Percentiles rank a stretch among this genome's conserved stretches.
These are phyloP conservation scores for Gallinago undulata DNA, from an alignment of 2,113 vertebrate species.

Conservation along the genomic window DNA sequence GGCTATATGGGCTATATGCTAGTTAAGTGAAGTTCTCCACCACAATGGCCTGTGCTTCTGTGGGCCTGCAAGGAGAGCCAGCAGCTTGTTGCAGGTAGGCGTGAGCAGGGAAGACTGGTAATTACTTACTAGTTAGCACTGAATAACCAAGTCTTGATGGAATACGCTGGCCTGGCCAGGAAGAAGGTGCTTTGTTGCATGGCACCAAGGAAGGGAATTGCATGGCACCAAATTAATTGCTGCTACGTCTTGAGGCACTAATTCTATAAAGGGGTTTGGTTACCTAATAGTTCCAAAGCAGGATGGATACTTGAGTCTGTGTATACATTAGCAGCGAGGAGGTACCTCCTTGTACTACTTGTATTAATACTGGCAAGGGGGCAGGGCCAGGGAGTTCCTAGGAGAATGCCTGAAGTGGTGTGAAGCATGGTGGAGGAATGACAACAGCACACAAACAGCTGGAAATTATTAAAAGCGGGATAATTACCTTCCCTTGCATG, in stretches of 20 bases:
- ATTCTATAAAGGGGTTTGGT: neutral
- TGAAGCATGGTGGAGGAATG: neutral
- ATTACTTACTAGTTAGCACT: neutral
- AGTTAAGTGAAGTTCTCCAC: neutral
- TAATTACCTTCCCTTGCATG: neutral
- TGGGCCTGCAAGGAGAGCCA: neutral
- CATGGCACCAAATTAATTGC: neutral
- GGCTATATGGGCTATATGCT: neutral
- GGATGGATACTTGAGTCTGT: neutral
- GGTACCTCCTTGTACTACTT: neutral
- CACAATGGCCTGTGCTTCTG: neutral
- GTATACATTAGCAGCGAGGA: neutral
- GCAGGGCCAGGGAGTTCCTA: neutral
- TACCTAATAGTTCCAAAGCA: neutral
- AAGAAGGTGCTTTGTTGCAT: neutral
- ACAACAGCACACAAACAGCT: neutral
- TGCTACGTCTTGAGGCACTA: neutral
- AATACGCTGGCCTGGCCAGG: rapidly evolving
- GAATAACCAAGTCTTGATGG: neutral
- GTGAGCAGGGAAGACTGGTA: neutral
- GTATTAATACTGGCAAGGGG: neutral
- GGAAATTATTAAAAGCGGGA: neutral
- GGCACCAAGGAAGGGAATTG: neutral
- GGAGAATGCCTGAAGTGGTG: neutral
- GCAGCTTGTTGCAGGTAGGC: neutral